phyloP scores from a whole-genome alignment of 1,140 invertebrate species.

The Dreissena rostriformis region DNA sequence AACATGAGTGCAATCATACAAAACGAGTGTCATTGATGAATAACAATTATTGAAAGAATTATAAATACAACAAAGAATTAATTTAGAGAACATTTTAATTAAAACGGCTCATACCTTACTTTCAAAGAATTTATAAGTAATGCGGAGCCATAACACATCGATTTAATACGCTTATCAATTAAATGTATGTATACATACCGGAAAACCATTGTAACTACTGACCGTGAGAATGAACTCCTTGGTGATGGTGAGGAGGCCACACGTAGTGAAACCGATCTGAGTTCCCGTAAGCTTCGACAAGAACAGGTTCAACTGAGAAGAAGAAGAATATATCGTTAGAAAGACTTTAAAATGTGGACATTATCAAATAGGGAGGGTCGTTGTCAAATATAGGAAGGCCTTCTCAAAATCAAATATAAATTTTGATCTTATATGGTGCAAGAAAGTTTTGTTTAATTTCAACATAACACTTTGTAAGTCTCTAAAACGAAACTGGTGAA shows the following conservation, averaged over 20 bases:
- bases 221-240: conserved; percentile 51
- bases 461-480: too few relatives aligned
- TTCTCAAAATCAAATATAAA: background rate
- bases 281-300: conserved; percentile 46
- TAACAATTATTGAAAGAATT: too few relatives aligned
- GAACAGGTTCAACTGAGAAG: conserved; percentile 41
- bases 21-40: background rate
- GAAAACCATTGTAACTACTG: background rate
- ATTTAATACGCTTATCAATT: background rate
- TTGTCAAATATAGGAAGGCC: background rate
- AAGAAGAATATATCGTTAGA: background rate
- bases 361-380: background rate
- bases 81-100: background rate
- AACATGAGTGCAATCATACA: background rate
- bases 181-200: background rate
- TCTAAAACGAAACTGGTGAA: too few relatives aligned
- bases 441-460: too few relatives aligned
- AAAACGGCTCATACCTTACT: background rate
- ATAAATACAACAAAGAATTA: too few relatives aligned
- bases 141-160: background rate
- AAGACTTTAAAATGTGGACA: too few relatives aligned
- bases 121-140: background rate
- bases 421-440: background rate
- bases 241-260: conserved; percentile 35
- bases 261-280: conserved; percentile 33